Base-by-base conservation (phyloP, 2,888 invertebrate genomes). In the Trilocha varians region DNA sequence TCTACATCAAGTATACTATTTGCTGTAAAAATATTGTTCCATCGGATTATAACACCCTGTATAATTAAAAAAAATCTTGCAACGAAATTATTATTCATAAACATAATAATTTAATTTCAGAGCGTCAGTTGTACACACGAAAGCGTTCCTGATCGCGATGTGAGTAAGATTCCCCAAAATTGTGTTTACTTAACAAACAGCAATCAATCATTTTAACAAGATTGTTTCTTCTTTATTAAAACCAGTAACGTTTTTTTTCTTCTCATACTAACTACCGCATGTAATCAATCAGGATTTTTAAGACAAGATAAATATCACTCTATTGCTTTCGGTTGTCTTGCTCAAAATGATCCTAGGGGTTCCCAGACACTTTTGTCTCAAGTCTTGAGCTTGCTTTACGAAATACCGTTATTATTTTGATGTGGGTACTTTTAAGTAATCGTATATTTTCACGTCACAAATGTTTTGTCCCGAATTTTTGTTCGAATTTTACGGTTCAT, bases 81-180 rank as follows among this genome's bases (percentile, higher is more conserved):
- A 16, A 25, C 18, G 8, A 25, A 16, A 18, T 39, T 39, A 39
- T 18, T 39, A n/a, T 35, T 34, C 25, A 16, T 36, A n/a, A n/a
- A 9, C 16, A 8, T 9, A 17, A 14, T 35, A 17, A 13, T 37
- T 39, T 16, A 39, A 17, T 39, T 16, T 41, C 54, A 56, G 25
- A 9, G 4, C 11, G 25, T 25, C 25, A 11, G 25, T 25, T 9
- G 4, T 25, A 9, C 46, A 52, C 72, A 47, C 56, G 70, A 43
- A 69, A 74, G 53, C 70, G 70, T 48, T 59, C 57, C 48, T 25
- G 3, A 25, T 2, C 59, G 66, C 43, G 62, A 82, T 64, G 84
- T 86, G 71, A 86, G 84, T 84, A 76, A 71, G 59, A 65, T 65
- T 66, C 62, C 65, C 61, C 58, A 56, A 57, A 61, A 65, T 61